Evolutionary conservation across 2,113 vertebrate species (phyloP).

Genomic region (Gallinago jamesoni): DNA sequence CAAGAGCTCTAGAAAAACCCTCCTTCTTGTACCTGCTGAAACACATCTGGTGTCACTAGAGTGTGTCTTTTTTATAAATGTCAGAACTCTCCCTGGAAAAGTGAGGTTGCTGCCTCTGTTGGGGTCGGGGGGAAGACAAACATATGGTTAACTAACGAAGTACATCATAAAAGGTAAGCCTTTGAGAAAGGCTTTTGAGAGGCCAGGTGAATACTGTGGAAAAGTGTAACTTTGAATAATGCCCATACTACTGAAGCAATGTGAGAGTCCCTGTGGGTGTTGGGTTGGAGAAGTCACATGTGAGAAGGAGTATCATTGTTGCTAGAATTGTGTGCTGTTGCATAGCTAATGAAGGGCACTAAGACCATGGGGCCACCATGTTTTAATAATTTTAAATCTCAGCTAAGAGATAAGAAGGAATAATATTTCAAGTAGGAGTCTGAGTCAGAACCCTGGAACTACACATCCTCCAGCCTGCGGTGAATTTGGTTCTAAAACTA

Average conservation of each 20-base stretch:
- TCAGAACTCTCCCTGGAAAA: background rate
- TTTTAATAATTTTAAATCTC: background rate
- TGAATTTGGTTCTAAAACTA: background rate
- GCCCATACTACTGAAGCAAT: background rate
- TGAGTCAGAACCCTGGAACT: background rate
- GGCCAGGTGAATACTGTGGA: background rate
- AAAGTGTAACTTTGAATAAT: background rate
- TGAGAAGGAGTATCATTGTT: background rate
- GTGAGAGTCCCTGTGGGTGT: background rate
- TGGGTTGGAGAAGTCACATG: background rate
- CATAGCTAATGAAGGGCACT: background rate
- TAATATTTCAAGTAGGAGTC: background rate
- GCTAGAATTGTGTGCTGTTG: rapidly evolving
- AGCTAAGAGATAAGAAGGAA: background rate
- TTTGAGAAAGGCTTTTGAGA: background rate
- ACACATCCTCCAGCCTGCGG: background rate
- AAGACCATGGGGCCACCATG: background rate
- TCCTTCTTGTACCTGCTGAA: background rate
- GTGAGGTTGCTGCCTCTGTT: background rate
- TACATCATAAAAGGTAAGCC: background rate
- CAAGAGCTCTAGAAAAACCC: background rate
- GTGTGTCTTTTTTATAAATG: background rate
- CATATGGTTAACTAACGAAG: background rate
- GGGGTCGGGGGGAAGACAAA: background rate
- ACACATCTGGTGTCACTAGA: background rate